Base-by-base conservation (phyloP, 2,888 invertebrate species). In the Gymnocheta viridis region DNA sequence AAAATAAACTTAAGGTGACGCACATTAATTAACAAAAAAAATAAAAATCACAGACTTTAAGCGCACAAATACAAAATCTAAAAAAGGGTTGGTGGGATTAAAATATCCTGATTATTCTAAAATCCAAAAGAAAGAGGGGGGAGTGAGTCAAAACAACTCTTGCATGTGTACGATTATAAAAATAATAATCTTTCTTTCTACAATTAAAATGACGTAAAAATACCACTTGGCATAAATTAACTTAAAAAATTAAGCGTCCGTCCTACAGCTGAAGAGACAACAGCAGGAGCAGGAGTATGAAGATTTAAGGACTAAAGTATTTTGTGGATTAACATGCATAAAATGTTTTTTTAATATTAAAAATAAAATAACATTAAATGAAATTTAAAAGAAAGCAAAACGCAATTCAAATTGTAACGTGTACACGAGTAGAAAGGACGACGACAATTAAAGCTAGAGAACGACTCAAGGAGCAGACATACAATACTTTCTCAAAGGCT, bases 261-360 rank as follows among this genome's bases (percentile, higher is more conserved):
- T 22, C 67, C 38, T 49, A 17, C 58, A 14, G 38, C 38, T 44
- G 56, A 24, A 49, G 27, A 58, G 58, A 58, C 41, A 49, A 24
- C 29, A 44, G n/a, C 4, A 3, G 17, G 1, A n/a, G 22, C 5
- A 49, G 27, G 35, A 60, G 58, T n/a, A 29, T 47, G 72, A 79
- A 64, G 51, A 44, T 54, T 79, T 27, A 72, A 58, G n/a, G 49
- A 58, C 17, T 66, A 44, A 60, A 62, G 60, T 44, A 67, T 51
- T 81, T 76, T 22, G 60, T 56, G 85, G 87, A 88, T 89, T 89
- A 89, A 87, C 89, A 89, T 89, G 89, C 89, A 90, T 89, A 88
- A 89, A 90, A 90, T 89, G 88, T 89, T 89, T n/a, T n/a, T n/a
- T 86, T 89, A 89, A 89, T 86, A 87, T 87, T 87, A 87, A 86